These are phyloP conservation scores for Argyresthia goedartella DNA, from an alignment of 2,888 invertebrate species.

Conservation along the genomic window DNA sequence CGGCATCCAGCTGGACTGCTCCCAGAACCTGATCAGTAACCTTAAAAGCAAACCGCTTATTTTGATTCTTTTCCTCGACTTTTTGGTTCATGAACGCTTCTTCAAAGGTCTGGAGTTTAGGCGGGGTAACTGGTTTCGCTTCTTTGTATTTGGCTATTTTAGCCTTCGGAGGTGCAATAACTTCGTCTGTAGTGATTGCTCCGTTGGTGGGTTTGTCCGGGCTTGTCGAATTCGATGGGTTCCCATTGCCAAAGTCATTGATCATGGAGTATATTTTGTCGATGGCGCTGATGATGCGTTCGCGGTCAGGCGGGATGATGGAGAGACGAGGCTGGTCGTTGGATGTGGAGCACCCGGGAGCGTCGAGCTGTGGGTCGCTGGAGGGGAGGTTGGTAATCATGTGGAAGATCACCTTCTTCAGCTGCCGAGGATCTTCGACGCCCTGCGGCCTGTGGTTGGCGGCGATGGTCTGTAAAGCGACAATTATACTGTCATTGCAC, in stretches of 20 bases:
- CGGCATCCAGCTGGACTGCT: not conserved
- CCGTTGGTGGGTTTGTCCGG: not conserved
- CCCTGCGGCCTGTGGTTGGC: constrained; percentile 21
- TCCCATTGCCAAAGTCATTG: constrained; percentile 11
- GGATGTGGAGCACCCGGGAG: constrained; percentile 5
- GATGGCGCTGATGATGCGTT: constrained; percentile 43
- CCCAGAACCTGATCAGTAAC: not conserved
- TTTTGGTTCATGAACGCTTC: not conserved
- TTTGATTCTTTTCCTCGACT: not conserved
- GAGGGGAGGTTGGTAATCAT: constrained; percentile 57
- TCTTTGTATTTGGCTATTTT: no score
- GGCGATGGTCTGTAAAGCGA: constrained; percentile 16
- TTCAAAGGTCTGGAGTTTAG: not conserved
- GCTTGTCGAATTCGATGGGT: constrained; percentile 4
- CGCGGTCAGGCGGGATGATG: constrained; percentile 41
- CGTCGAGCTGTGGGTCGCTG: not conserved
- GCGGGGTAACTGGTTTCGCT: not conserved
- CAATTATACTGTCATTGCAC: no score
- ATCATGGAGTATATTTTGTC: constrained; percentile 45
- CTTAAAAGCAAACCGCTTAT: not conserved
- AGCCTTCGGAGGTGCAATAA: no score
- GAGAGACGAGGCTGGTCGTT: constrained; percentile 20
- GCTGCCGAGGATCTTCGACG: constrained; percentile 76
- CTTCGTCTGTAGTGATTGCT: not conserved
- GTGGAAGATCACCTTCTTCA: constrained; percentile 78